Conservation (phyloP, 1,140 invertebrate genomes). For the Hyphantria cunea region DNA sequence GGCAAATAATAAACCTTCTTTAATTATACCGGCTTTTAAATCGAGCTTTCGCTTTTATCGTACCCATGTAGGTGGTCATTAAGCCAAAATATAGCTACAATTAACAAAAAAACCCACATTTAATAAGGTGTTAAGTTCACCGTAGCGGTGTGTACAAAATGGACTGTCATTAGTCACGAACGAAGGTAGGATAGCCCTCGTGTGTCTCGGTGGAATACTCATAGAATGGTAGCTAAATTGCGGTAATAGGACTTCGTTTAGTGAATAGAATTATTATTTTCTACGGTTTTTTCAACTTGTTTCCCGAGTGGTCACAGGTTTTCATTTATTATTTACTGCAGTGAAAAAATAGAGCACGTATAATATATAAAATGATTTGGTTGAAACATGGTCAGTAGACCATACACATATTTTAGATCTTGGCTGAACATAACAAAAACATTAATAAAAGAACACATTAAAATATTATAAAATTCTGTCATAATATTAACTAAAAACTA, state of each 20-base stretch:
- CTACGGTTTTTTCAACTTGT: no score
- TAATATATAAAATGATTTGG: no score
- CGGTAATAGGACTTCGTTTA: slow-evolving; percentile 1
- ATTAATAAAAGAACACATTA: no score
- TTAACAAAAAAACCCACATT: slow-evolving; percentile 72
- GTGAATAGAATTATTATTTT: not conserved
- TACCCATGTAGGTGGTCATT: slow-evolving; percentile 63
- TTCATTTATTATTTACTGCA: no score
- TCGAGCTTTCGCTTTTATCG: slow-evolving; percentile 66
- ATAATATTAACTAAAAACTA: no score
- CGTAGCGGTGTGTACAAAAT: slow-evolving; percentile 39
- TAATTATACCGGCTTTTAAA: slow-evolving; percentile 58
- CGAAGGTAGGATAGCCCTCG: slow-evolving; percentile 14
- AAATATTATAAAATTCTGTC: no score
- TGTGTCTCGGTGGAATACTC: slow-evolving; percentile 20
- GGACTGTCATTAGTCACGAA: slow-evolving; percentile 35
- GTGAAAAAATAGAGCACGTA: no score
- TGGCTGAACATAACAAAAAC: no score
- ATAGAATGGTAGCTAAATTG: slow-evolving; percentile 8
- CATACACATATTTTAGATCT: no score
- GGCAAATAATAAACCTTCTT: slow-evolving; percentile 60
- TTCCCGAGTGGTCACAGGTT: no score
- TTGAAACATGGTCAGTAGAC: no score
- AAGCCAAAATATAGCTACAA: slow-evolving; percentile 69
- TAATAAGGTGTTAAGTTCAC: slow-evolving; percentile 74